Evolutionary conservation across 1,140 invertebrate genomes (phyloP).

Genomic region (Ditylenchus dipsaci): DNA sequence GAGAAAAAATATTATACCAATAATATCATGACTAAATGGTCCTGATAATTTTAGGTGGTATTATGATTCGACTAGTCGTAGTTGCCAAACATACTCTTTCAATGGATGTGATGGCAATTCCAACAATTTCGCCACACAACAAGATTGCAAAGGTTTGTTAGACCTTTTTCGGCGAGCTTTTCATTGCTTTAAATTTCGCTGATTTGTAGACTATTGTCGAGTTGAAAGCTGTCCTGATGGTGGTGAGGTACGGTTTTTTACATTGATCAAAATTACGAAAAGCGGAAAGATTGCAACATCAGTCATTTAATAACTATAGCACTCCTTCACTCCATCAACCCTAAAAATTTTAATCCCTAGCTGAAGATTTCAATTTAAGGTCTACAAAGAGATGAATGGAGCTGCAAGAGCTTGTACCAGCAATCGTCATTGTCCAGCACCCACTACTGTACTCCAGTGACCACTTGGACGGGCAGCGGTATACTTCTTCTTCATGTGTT

Average conservation of each 20-base stretch:
- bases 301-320: too few relatives aligned
- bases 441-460: slow-evolving; percentile 56
- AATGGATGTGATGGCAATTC: slow-evolving; percentile 58
- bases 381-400: slow-evolving; percentile 57
- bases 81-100: slow-evolving; percentile 56
- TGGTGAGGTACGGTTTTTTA: slow-evolving; percentile 40
- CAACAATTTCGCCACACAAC: slow-evolving; percentile 57
- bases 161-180: slow-evolving; percentile 46
- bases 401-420: slow-evolving; percentile 53
- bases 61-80: slow-evolving; percentile 54
- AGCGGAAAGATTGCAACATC: too few relatives aligned
- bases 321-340: too few relatives aligned
- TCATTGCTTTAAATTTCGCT: background rate
- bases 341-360: background rate
- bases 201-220: slow-evolving; percentile 38
- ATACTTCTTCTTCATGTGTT: too few relatives aligned
- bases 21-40: too few relatives aligned
- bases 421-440: slow-evolving; percentile 54
- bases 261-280: too few relatives aligned
- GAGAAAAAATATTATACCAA: too few relatives aligned
- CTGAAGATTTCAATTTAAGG: slow-evolving; percentile 22
- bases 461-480: slow-evolving; percentile 51
- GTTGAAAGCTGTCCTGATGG: slow-evolving; percentile 57
- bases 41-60: slow-evolving; percentile 38
- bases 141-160: slow-evolving; percentile 50